These are phyloP conservation scores for Himalopsyche phryganea DNA, from an alignment of 1,140 invertebrate genomes.

Conservation along the genomic window DNA sequence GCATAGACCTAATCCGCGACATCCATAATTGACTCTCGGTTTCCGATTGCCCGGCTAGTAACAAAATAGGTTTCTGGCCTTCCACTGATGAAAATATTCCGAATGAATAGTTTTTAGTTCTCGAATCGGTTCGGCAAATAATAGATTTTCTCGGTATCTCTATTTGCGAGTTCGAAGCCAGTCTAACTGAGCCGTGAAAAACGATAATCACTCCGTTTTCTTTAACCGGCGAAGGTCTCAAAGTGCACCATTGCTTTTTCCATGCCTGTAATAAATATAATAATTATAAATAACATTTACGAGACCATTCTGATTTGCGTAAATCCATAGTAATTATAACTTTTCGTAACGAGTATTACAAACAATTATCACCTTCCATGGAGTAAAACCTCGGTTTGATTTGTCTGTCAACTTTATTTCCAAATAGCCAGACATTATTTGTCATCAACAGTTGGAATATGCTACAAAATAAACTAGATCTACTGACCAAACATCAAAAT, in stretches of 20 bases:
- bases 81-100: slow-evolving; percentile 23
- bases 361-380: slow-evolving; percentile 26
- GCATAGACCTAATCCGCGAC: slow-evolving; percentile 24
- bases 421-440: slow-evolving; percentile 26
- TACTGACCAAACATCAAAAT: no score
- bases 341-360: slow-evolving; percentile 1
- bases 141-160: slow-evolving; percentile 23
- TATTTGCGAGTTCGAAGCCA: slow-evolving; percentile 25
- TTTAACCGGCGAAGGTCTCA: slow-evolving; percentile 24
- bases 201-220: slow-evolving; percentile 20
- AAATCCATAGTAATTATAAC: slow-evolving; percentile 5
- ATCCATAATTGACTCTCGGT: slow-evolving; percentile 31
- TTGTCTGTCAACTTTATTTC: slow-evolving; percentile 25
- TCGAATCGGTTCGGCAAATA: slow-evolving; percentile 21
- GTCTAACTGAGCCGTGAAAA: slow-evolving; percentile 23
- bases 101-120: slow-evolving; percentile 26
- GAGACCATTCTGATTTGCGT: neutral
- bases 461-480: no score
- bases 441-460: neutral
- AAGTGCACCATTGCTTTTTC: slow-evolving; percentile 32
- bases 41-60: slow-evolving; percentile 26
- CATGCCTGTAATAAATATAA: slow-evolving; percentile 24
- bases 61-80: slow-evolving; percentile 14
- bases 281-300: slow-evolving; percentile 5
- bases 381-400: slow-evolving; percentile 20